A percentile compares a stretch with the other conserved stretches of the same genome.
These are phyloP conservation scores for Muschampia plurimacula DNA, from an alignment of 2,888 invertebrate genomes.

Conservation along the genomic window DNA sequence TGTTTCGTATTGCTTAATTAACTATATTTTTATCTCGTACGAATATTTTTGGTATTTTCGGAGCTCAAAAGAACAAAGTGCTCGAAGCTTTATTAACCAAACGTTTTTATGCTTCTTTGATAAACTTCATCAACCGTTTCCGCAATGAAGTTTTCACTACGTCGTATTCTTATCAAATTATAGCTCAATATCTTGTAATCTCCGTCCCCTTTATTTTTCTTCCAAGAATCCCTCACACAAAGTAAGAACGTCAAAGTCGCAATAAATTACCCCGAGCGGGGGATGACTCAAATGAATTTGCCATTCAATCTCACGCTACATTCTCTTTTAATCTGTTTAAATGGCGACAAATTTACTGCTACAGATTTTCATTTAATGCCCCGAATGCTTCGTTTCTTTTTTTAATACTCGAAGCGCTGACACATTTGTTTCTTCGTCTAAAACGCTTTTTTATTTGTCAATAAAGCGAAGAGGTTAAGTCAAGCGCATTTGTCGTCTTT, in stretches of 20 bases:
- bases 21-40: too few species aligned
- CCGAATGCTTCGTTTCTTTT: constrained; percentile 60
- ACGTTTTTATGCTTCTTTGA: background rate
- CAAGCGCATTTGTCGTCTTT: constrained; percentile 45
- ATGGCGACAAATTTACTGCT: constrained; percentile 80
- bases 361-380: constrained; percentile 72
- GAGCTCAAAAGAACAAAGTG: too few species aligned
- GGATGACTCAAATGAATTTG: constrained; percentile 71
- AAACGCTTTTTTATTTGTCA: constrained; percentile 53
- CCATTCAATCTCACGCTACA: constrained; percentile 81
- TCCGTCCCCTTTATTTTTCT: constrained; percentile 41
- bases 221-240: constrained; percentile 54
- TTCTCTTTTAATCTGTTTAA: constrained; percentile 81
- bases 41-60: too few species aligned
- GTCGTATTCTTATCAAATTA: constrained; percentile 23
- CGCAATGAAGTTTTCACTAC: constrained; percentile 9
- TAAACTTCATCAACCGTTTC: background rate
- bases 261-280: constrained; percentile 67
- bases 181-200: constrained; percentile 39
- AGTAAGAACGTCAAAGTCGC: constrained; percentile 62
- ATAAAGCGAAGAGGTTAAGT: constrained; percentile 52
- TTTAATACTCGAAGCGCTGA: constrained; percentile 60
- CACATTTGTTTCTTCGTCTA: constrained; percentile 58
- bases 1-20: too few species aligned
- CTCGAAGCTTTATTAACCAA: too few species aligned